Conservation (phyloP, 2,888 invertebrate genomes). For the Apotomis capreana region DNA sequence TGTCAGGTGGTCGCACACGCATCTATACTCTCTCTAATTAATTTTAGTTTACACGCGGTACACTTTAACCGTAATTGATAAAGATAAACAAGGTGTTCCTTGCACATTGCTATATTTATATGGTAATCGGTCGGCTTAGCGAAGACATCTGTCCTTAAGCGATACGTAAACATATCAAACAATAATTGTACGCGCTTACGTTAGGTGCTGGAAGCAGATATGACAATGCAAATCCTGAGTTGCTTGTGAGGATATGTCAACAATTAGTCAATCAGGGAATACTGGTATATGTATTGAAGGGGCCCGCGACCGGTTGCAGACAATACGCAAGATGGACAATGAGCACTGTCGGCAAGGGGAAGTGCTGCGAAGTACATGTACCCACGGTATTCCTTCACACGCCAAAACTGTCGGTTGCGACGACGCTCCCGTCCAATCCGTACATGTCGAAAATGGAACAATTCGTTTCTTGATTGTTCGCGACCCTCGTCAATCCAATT, state of each 20-base stretch:
- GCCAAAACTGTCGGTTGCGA: slow-evolving; percentile 64
- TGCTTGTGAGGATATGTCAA: slow-evolving; percentile 46
- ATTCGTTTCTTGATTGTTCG: slow-evolving; percentile 48
- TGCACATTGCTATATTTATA: slow-evolving; percentile 42
- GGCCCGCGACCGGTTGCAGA: slow-evolving; percentile 60
- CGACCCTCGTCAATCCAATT: slow-evolving; percentile 69
- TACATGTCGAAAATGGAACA: slow-evolving; percentile 63
- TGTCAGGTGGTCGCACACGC: slow-evolving; percentile 49
- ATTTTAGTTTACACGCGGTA: slow-evolving; percentile 44
- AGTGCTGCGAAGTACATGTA: slow-evolving; percentile 49
- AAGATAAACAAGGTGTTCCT: slow-evolving; percentile 44
- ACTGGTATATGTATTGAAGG: slow-evolving; percentile 58
- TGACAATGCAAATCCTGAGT: slow-evolving; percentile 37
- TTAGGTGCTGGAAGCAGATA: slow-evolving; percentile 25
- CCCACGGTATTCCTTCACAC: slow-evolving; percentile 54
- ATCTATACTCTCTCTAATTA: slow-evolving; percentile 47
- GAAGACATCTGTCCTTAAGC: slow-evolving; percentile 33
- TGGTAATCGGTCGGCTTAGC: slow-evolving; percentile 36
- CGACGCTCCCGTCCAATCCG: slow-evolving; percentile 61
- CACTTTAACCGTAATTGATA: slow-evolving; percentile 42
- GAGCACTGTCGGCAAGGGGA: slow-evolving; percentile 65
- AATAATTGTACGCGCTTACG: slow-evolving; percentile 18
- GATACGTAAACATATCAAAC: slow-evolving; percentile 34
- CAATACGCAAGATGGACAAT: slow-evolving; percentile 66
- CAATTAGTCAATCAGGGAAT: slow-evolving; percentile 59